These are phyloP conservation scores for Furnarius figulus DNA, from an alignment of 2,113 vertebrate genomes.

Conservation along the genomic window DNA sequence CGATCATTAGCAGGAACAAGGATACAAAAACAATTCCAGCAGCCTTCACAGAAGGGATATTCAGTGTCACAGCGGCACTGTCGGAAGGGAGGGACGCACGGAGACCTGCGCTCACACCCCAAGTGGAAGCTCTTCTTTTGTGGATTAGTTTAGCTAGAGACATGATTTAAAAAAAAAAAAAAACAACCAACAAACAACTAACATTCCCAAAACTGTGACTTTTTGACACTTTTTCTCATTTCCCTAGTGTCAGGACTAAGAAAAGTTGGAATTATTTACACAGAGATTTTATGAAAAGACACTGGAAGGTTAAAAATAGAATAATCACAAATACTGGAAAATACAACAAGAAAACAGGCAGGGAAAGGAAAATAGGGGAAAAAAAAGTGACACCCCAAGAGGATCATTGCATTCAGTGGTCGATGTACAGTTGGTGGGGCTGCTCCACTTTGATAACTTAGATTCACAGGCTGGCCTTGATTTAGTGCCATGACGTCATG, in stretches of 20 bases:
- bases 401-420: slow-evolving; percentile 2
- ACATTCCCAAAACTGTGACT: background rate
- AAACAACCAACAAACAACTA: no score
- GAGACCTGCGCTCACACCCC: background rate
- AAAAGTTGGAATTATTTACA: slow-evolving; percentile 15
- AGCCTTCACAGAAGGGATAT: slow-evolving; percentile 67
- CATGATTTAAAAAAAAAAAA: background rate
- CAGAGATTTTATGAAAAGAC: background rate
- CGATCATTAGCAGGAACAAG: background rate
- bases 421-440: background rate
- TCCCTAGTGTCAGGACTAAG: background rate
- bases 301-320: background rate
- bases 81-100: background rate
- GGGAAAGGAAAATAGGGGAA: background rate
- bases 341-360: background rate
- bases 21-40: slow-evolving; percentile 35
- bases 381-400: background rate
- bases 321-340: slow-evolving; percentile 6
- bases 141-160: background rate
- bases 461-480: background rate
- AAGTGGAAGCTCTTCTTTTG: slow-evolving; percentile 20
- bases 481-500: rapidly evolving
- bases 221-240: background rate
- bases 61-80: slow-evolving; percentile 1
- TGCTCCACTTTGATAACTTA: background rate